phyloP scores from a whole-genome alignment of 2,797 vertebrate genomes.

The Agapornis canus region DNA sequence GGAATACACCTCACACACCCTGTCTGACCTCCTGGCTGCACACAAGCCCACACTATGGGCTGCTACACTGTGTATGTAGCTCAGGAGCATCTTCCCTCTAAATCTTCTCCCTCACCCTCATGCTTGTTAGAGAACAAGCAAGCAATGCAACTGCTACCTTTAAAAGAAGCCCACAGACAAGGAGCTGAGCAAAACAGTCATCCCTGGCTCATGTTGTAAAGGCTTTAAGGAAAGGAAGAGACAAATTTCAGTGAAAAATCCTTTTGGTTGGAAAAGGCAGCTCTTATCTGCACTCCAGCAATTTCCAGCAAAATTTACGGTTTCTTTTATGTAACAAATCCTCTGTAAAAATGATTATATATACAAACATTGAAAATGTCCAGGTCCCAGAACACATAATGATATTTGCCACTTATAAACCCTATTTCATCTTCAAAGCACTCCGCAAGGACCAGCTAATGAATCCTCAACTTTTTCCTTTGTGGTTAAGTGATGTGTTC shows the following conservation, averaged over 20 bases:
- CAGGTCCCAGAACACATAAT: slow-evolving; percentile 29
- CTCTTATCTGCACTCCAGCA: slow-evolving; percentile 28
- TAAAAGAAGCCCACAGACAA: not conserved
- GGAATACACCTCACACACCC: not conserved
- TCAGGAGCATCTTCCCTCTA: not conserved
- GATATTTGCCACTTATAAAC: slow-evolving; percentile 36
- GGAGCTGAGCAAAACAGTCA: fast-evolving
- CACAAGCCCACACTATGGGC: fast-evolving
- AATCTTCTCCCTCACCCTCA: not conserved
- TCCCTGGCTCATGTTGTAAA: not conserved
- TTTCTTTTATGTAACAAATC: slow-evolving; percentile 59
- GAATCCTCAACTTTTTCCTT: slow-evolving; percentile 44
- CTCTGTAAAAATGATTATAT: slow-evolving; percentile 55
- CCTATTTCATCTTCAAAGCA: slow-evolving; percentile 61
- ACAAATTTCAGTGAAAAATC: not conserved
- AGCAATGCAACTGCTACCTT: not conserved
- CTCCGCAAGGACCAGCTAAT: not conserved
- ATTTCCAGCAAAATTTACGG: not conserved
- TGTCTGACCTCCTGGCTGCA: not conserved
- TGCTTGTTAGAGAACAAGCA: fast-evolving
- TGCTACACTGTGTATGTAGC: fast-evolving
- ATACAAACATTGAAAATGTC: slow-evolving; percentile 52
- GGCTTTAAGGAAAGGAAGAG: not conserved
- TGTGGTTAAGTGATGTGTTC: slow-evolving; percentile 44
- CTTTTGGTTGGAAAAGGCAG: not conserved